These are phyloP conservation scores for Epinephelus awoara DNA, from an alignment of 2,797 vertebrate species.

Conservation along the genomic window DNA sequence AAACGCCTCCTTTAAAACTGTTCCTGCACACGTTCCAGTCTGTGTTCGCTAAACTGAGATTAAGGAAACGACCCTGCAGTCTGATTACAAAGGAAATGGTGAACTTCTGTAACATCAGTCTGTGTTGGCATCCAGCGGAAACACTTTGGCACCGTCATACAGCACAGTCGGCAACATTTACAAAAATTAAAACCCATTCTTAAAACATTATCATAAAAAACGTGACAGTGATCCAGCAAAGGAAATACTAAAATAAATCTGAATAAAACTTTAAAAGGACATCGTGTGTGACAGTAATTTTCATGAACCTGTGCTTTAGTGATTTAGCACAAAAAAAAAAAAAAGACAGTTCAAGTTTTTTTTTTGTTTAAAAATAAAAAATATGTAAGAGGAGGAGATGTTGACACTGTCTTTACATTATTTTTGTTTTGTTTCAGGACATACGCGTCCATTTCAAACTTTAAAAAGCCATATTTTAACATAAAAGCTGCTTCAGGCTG, in stretches of 20 bases:
- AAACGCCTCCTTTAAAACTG: neutral
- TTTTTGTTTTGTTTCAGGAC: conserved; percentile 6
- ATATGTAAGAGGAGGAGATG: neutral
- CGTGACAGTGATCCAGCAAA: neutral
- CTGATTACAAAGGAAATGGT: neutral
- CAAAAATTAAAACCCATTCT: conserved; percentile 10
- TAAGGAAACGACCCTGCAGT: neutral
- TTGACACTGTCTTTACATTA: neutral
- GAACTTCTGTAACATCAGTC: neutral
- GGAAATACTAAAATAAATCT: neutral
- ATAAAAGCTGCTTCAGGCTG: neutral
- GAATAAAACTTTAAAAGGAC: neutral
- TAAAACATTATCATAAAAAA: neutral
- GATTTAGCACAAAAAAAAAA: conserved; percentile 1
- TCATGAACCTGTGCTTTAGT: conserved; percentile 11
- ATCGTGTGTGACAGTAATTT: neutral
- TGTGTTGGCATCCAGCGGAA: conserved; percentile 4
- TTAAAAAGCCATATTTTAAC: neutral
- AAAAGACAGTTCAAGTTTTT: conserved; percentile 4
- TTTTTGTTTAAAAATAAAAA: conserved; percentile 10
- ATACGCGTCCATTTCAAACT: neutral
- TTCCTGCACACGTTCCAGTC: neutral
- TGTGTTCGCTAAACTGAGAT: neutral
- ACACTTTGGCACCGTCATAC: conserved; percentile 46
- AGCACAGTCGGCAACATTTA: conserved; percentile 19